Base-by-base conservation (phyloP, 2,113 vertebrate species). In the Clarias batrachus region DNA sequence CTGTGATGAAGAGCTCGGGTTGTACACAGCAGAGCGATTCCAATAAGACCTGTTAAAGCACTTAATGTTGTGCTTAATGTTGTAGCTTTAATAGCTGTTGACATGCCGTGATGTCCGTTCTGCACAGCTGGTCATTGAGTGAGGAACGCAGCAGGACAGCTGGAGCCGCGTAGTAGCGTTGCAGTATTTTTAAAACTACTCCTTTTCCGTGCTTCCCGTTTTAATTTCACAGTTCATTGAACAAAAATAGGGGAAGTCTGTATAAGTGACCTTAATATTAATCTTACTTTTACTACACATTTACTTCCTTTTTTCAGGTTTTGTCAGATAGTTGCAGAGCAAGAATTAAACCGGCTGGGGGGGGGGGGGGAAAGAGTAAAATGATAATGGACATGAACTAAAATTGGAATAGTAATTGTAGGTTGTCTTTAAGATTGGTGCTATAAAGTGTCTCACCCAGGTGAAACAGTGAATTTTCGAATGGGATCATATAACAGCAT, bases 191-290 rank as follows among this genome's bases (percentile, higher is more conserved):
- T 48, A 48, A 48, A 48, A 48, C 6, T 48, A 48, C 48, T 48
- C 62, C 27, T 25, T 84, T 80, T 79, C 7, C 8, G 10, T 77
- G 84, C 82, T 89, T 89, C 85, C 60, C 19, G 56, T 74, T 73
- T 73, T 37, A 3, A 48, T 74, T 74, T 19, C 33, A 85, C 48
- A 68, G 54, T n/a, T 86, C 54, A 41, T 57, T 82, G 25, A 9
- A 70, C 17, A 71, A 80, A 59, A 41, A 70, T 70, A 88, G 37
- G 54, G 81, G 84, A 88, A 68, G 77, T 85, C 30, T 30, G 21
- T 59, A 11, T 54, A 82, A 11, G 48, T 80, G 62, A 70, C 52
- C 23, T 70, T 71, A 62, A 13, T 54, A 73, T 54, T 85, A 68
- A 63, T 66, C 59, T n/a, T 81, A 48, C 59, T 63, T 30, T n/a